Percentiles rank a stretch among this genome's conserved stretches.
Evolutionary conservation across 2,113 vertebrate species (phyloP).

Genomic region (Holacanthus passer): DNA sequence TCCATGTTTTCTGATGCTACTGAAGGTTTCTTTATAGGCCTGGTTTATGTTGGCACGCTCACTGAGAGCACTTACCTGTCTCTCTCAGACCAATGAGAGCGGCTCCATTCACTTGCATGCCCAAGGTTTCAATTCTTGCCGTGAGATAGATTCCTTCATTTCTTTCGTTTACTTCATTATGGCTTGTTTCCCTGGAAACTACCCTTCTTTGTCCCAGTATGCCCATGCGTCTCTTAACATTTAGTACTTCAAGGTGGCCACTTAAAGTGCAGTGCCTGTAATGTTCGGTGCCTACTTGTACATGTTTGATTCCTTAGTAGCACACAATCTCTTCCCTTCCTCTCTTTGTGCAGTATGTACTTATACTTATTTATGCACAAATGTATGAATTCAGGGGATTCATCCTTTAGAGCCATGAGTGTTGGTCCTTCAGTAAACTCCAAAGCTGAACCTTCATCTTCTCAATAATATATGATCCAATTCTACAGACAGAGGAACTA

Average conservation of each 20-base stretch:
- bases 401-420: neutral
- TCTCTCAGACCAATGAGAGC: neutral
- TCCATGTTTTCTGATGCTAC: neutral
- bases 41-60: neutral
- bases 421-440: neutral
- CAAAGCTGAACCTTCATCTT: neutral
- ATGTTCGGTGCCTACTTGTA: neutral
- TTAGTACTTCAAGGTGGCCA: neutral
- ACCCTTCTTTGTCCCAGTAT: neutral
- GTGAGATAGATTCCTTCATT: neutral
- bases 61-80: neutral
- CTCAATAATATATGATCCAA: neutral
- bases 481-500: neutral
- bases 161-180: slow-evolving; percentile 9
- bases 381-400: neutral
- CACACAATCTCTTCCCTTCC: neutral
- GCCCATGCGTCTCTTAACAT: slow-evolving; percentile 4
- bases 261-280: neutral
- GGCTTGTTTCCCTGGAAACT: slow-evolving; percentile 52
- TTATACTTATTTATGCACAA: neutral
- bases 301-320: neutral
- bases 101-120: neutral
- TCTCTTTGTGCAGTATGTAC: neutral
- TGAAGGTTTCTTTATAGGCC: neutral
- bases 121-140: neutral